A percentile compares a stretch with the other conserved stretches of the same genome.
Evolutionary conservation across 2,797 vertebrate species (phyloP).

Genomic region (Luscinia megarhynchos): DNA sequence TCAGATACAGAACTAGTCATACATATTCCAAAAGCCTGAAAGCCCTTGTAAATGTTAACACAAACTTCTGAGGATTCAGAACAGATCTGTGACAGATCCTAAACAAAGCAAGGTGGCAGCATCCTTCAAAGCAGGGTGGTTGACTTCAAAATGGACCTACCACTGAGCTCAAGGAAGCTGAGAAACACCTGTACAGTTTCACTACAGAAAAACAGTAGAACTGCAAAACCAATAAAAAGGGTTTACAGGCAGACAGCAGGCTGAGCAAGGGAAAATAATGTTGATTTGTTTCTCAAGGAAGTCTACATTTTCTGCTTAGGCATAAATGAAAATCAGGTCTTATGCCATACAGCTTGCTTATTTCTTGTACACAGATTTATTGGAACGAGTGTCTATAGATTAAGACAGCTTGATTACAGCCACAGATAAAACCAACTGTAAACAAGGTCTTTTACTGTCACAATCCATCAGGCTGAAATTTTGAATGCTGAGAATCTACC

Average conservation of each 20-base stretch:
- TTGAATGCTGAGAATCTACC: background rate
- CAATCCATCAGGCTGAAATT: background rate
- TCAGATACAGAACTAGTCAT: background rate
- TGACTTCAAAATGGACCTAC: background rate
- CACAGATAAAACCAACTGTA: conserved; percentile 13
- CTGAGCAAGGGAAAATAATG: background rate
- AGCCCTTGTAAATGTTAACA: background rate
- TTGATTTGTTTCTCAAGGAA: background rate
- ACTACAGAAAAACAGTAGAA: background rate
- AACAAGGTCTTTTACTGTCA: conserved; percentile 15
- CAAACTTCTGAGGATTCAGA: background rate
- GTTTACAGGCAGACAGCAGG: background rate
- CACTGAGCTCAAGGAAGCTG: background rate
- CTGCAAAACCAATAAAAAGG: background rate
- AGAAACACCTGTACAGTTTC: background rate
- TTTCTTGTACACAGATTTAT: conserved; percentile 10
- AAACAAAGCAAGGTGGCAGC: background rate
- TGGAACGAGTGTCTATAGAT: background rate
- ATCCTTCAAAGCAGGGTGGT: background rate
- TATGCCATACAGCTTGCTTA: background rate
- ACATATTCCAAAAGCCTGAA: background rate
- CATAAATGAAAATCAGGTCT: background rate
- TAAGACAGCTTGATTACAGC: conserved; percentile 25
- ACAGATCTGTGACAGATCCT: background rate
- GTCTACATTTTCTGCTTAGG: background rate